A percentile compares a stretch with the other conserved stretches of the same genome.
phyloP scores from a whole-genome alignment of 2,888 invertebrate genomes.

The Caenorhabditis japonica region DNA sequence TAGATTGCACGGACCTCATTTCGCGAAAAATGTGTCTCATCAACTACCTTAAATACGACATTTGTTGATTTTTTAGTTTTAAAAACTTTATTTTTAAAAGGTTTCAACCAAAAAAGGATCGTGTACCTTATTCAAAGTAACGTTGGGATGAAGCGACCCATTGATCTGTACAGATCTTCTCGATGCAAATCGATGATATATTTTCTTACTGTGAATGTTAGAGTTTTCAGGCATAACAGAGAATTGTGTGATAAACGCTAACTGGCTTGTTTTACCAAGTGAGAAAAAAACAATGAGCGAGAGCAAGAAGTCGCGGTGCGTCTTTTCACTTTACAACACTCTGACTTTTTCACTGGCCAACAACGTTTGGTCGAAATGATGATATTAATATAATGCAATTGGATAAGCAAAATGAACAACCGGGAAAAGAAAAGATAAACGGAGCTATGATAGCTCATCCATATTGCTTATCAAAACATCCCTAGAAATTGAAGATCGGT shows the following conservation, averaged over 20 bases:
- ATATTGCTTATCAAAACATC: slow-evolving; percentile 20
- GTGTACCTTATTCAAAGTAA: slow-evolving; percentile 37
- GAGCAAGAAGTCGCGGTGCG: no score
- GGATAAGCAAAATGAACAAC: slow-evolving; percentile 19
- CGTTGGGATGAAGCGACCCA: slow-evolving; percentile 32
- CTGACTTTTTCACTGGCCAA: slow-evolving; percentile 2
- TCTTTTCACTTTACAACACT: slow-evolving; percentile 54
- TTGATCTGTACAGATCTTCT: slow-evolving; percentile 26
- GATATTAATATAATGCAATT: slow-evolving; percentile 48
- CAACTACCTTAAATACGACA: slow-evolving; percentile 61
- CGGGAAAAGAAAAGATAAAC: no score
- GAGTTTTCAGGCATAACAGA: slow-evolving; percentile 39
- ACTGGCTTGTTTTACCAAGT: no score
- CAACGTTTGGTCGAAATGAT: slow-evolving; percentile 30
- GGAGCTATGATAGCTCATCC: no score
- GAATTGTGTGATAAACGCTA: background rate
- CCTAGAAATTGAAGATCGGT: no score
- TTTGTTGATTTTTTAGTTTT: background rate
- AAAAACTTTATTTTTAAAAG: background rate
- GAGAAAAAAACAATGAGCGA: no score
- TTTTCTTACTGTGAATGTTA: slow-evolving; percentile 56
- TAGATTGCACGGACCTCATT: slow-evolving; percentile 73
- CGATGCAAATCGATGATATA: slow-evolving; percentile 48
- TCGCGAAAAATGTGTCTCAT: slow-evolving; percentile 72
- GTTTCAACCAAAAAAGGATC: no score